A percentile compares a stretch with the other conserved stretches of the same genome.
These are phyloP conservation scores for human (Homo sapiens) DNA, from an alignment of 2,113 vertebrate genomes.

Conservation along the genomic window GRCh38 chr5:71812001-71812500, in stretches of 20 bases:
- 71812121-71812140: neutral
- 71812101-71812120: neutral
- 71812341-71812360: neutral
- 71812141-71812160: neutral
- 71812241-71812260: neutral
- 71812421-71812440: neutral
- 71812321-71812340: neutral
- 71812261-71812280: neutral
- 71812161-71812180: neutral
- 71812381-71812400: neutral
- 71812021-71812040: neutral
- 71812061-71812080: neutral
- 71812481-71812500: neutral
- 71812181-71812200: neutral
- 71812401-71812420: neutral
- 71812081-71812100: neutral
- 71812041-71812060: neutral
- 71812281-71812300: neutral
- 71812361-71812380: neutral
- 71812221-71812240: neutral
- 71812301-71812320: neutral
- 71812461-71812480: neutral
- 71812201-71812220: neutral
- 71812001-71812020: neutral
- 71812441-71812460: neutral